A percentile compares a stretch with the other conserved stretches of the same genome.
Evolutionary conservation across 2,888 invertebrate genomes (phyloP).

Genomic region (Antheraea assamensis): DNA sequence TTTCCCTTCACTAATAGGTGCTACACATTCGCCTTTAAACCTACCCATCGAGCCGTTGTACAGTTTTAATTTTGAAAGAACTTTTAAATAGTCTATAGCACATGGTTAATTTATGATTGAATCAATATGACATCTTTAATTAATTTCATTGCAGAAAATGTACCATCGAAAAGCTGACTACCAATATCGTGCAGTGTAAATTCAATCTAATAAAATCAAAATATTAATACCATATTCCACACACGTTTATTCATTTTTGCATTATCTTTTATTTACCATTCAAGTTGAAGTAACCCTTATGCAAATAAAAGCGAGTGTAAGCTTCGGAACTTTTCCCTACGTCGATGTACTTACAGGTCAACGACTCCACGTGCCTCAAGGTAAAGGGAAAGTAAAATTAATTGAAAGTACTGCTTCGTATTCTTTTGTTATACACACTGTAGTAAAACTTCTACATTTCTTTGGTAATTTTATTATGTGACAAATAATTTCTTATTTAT

Average conservation of each 20-base stretch:
- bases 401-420: slow-evolving; percentile 59
- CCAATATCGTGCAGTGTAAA: too few species aligned
- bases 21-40: too few species aligned
- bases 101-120: too few species aligned
- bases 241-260: background rate
- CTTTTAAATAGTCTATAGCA: too few species aligned
- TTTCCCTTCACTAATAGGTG: too few species aligned
- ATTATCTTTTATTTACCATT: background rate
- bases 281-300: background rate
- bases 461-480: slow-evolving; percentile 18
- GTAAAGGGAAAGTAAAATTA: slow-evolving; percentile 66
- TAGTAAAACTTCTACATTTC: slow-evolving; percentile 31
- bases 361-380: slow-evolving; percentile 56
- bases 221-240: background rate
- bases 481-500: background rate
- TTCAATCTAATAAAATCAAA: too few species aligned
- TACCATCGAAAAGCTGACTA: too few species aligned
- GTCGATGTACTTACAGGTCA: slow-evolving; percentile 38
- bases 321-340: slow-evolving; percentile 17
- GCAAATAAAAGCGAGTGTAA: background rate
- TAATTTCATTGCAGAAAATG: too few species aligned
- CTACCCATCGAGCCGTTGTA: too few species aligned
- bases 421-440: slow-evolving; percentile 39
- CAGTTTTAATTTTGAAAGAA: too few species aligned
- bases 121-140: too few species aligned